Conservation (phyloP, 1,140 invertebrate genomes). For the Dendrolimus kikuchii region DNA sequence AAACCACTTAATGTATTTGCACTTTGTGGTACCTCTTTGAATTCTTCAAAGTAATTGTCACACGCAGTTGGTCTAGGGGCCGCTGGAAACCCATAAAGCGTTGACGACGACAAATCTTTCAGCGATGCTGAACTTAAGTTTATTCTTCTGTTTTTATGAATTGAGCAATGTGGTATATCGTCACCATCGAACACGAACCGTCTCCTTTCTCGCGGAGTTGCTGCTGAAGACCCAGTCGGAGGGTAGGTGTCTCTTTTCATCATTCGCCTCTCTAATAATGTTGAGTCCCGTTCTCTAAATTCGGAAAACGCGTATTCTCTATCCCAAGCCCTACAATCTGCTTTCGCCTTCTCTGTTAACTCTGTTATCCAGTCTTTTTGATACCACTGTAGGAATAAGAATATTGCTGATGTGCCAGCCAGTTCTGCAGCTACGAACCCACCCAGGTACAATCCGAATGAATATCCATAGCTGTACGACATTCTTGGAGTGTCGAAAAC, state of each 20-base stretch:
- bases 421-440: constrained; percentile 88
- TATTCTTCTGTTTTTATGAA: constrained; percentile 65
- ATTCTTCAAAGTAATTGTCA: constrained; percentile 65
- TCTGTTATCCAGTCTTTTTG: constrained; percentile 72
- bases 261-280: constrained; percentile 57
- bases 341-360: constrained; percentile 60
- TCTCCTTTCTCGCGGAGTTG: constrained; percentile 61
- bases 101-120: constrained; percentile 73
- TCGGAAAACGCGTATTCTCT: constrained; percentile 59
- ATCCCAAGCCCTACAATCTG: constrained; percentile 62
- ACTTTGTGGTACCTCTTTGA: constrained; percentile 65
- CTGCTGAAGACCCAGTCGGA: constrained; percentile 63
- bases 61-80: constrained; percentile 62
- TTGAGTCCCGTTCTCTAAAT: constrained; percentile 54
- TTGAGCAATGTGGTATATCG: constrained; percentile 58
- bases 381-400: constrained; percentile 83
- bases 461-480: constrained; percentile 89
- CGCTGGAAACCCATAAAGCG: constrained; percentile 72
- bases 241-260: constrained; percentile 65
- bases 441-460: constrained; percentile 87
- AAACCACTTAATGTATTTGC: constrained; percentile 61
- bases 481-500: constrained; percentile 84
- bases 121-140: constrained; percentile 70
- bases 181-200: constrained; percentile 73
- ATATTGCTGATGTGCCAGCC: constrained; percentile 88